Evolutionary conservation across 1,140 invertebrate species (phyloP).

Genomic region (Zaprionus lachaisei): DNA sequence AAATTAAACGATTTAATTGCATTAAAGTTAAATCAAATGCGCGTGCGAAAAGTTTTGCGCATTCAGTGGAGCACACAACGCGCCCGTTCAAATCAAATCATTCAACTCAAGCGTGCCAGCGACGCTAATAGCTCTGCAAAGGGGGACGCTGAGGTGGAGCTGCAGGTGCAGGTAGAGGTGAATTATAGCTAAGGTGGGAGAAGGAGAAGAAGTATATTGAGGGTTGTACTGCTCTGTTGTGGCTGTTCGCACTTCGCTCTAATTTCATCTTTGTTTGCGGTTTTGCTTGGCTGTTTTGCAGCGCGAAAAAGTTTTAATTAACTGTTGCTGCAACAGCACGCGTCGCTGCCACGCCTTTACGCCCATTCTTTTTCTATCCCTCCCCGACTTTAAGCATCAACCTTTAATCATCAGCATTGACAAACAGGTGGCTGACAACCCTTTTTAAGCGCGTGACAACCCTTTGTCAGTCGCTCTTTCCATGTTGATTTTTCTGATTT

Average conservation of each 20-base stretch:
- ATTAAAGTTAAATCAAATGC: slow-evolving; percentile 77
- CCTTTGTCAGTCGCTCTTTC: neutral
- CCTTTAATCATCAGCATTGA: slow-evolving; percentile 24
- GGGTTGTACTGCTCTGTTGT: neutral
- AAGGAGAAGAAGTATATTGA: slow-evolving; percentile 3
- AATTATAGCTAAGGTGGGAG: neutral
- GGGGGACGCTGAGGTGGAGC: neutral
- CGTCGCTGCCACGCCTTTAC: slow-evolving; percentile 4
- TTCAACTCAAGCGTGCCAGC: slow-evolving; percentile 67
- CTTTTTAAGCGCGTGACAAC: neutral
- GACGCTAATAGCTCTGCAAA: slow-evolving; percentile 8
- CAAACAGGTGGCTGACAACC: slow-evolving; percentile 3
- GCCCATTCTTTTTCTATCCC: neutral
- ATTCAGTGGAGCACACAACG: slow-evolving; percentile 60
- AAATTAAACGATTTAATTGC: slow-evolving; percentile 80
- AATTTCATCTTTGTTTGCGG: slow-evolving; percentile 80
- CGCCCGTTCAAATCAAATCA: slow-evolving; percentile 63
- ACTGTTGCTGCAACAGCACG: slow-evolving; percentile 68
- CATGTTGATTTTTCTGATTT: neutral
- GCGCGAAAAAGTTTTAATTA: slow-evolving; percentile 76
- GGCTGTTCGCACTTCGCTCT: slow-evolving; percentile 41
- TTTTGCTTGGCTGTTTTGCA: slow-evolving; percentile 53
- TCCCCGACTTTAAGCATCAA: slow-evolving; percentile 9
- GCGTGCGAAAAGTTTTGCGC: slow-evolving; percentile 73
- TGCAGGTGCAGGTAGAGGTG: neutral